Evolutionary conservation across 1,140 invertebrate genomes (phyloP).

Genomic region (Holotrichia oblita): DNA sequence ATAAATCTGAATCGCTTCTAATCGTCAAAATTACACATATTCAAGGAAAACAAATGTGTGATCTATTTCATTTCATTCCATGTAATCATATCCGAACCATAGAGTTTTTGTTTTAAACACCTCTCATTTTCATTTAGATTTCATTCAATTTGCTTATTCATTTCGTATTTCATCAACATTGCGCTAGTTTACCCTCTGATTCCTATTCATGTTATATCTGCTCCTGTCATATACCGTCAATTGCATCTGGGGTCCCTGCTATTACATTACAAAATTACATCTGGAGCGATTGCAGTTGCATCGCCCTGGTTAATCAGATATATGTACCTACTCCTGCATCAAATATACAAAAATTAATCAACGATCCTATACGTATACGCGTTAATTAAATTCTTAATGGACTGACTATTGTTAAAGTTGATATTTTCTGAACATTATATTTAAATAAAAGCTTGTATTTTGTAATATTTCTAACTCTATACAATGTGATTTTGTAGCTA

Average conservation of each 20-base stretch:
- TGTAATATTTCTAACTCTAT: too few relatives aligned
- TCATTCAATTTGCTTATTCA: slow-evolving; percentile 6
- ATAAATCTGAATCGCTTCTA: too few relatives aligned
- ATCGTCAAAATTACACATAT: too few relatives aligned
- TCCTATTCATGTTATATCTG: slow-evolving; percentile 13
- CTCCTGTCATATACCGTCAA: not conserved
- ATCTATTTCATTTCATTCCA: too few relatives aligned
- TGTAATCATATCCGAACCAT: too few relatives aligned
- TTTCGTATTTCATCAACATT: not conserved
- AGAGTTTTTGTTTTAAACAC: not conserved
- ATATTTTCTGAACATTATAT: too few relatives aligned
- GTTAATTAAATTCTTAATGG: too few relatives aligned
- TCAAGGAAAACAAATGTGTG: too few relatives aligned
- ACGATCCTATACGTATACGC: not conserved
- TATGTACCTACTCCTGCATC: not conserved
- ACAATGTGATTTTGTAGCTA: too few relatives aligned
- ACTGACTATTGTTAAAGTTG: too few relatives aligned
- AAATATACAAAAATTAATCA: slow-evolving; percentile 14
- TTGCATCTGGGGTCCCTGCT: not conserved
- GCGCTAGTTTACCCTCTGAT: not conserved
- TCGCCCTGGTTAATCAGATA: not conserved
- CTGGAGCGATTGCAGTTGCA: not conserved
- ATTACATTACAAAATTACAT: not conserved
- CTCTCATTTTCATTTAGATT: not conserved
- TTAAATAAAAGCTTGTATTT: too few relatives aligned